Conservation (phyloP, 64 coral and sea anemone genomes). For the Exaiptasia diaphana region DNA sequence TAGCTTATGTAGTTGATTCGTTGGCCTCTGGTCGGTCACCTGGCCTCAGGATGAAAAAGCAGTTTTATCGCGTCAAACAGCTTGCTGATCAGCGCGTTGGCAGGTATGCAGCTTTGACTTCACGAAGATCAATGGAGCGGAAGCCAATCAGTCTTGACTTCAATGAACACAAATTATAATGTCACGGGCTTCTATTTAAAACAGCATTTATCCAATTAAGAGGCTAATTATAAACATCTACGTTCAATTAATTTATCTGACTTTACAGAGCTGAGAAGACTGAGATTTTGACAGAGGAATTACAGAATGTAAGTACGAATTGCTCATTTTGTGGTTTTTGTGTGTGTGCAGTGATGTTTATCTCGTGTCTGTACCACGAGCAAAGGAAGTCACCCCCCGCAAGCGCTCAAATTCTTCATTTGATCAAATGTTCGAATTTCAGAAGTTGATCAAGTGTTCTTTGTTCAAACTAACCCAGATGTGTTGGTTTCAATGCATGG, state of each 20-base stretch:
- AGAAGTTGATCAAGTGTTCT: not conserved
- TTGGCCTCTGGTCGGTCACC: not conserved
- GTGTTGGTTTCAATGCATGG: not conserved
- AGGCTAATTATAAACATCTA: not conserved
- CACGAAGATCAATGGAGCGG: not conserved
- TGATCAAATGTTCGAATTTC: not conserved
- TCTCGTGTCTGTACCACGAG: not conserved
- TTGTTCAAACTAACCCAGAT: not conserved
- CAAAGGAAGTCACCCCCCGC: not conserved
- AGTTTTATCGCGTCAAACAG: conserved; percentile 99
- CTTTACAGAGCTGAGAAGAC: conserved; percentile 92
- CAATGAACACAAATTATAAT: not conserved
- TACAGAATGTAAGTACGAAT: conserved; percentile 87
- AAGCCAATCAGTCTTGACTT: conserved; percentile 17
- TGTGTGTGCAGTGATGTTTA: not conserved
- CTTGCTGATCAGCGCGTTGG: conserved; percentile 95
- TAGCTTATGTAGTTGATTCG: not conserved
- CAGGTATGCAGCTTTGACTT: conserved; percentile 49
- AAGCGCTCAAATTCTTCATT: not conserved
- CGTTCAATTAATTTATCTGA: not conserved
- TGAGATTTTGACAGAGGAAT: conserved; percentile 89
- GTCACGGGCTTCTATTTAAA: not conserved
- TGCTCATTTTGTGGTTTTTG: not conserved
- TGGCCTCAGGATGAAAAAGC: conserved; percentile 85
- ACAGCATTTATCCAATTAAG: not conserved